These are phyloP conservation scores for Corythornis vintsioides DNA, from an alignment of 2,113 vertebrate genomes.

Conservation along the genomic window DNA sequence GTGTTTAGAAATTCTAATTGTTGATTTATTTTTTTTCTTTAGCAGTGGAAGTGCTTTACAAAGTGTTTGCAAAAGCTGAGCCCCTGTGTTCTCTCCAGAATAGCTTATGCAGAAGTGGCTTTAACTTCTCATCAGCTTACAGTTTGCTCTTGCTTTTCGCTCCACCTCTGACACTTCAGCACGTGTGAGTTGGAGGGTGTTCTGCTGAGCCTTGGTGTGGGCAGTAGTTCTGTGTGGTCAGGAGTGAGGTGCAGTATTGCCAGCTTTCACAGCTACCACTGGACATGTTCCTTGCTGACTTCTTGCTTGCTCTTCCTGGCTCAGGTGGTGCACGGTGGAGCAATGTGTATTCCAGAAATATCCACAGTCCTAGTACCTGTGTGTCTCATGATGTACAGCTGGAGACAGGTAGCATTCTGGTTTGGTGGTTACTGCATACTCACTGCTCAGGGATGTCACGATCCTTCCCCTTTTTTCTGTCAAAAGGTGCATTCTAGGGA, in stretches of 20 bases:
- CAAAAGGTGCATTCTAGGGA: not conserved
- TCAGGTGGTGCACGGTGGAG: not conserved
- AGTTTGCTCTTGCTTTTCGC: not conserved
- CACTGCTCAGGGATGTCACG: not conserved
- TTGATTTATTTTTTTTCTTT: not conserved
- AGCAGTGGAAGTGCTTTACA: not conserved
- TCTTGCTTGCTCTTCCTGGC: not conserved
- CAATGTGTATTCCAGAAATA: not conserved
- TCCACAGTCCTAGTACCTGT: fast-evolving
- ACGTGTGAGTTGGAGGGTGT: not conserved
- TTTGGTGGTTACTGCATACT: not conserved
- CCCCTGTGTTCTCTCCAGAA: not conserved
- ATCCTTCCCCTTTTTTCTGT: not conserved
- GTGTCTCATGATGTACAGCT: not conserved
- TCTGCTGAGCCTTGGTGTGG: not conserved
- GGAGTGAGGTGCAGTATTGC: not conserved
- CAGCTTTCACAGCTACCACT: not conserved
- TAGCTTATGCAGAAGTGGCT: fast-evolving
- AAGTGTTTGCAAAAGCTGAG: not conserved
- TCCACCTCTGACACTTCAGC: not conserved
- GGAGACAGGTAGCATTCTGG: not conserved
- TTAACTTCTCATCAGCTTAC: slow-evolving; percentile 16
- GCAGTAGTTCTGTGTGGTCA: not conserved
- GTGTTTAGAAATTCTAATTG: not conserved
- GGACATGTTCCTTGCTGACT: not conserved